phyloP scores from a whole-genome alignment of 2,888 invertebrate species.

The Hirtodrosophila alboralis region DNA sequence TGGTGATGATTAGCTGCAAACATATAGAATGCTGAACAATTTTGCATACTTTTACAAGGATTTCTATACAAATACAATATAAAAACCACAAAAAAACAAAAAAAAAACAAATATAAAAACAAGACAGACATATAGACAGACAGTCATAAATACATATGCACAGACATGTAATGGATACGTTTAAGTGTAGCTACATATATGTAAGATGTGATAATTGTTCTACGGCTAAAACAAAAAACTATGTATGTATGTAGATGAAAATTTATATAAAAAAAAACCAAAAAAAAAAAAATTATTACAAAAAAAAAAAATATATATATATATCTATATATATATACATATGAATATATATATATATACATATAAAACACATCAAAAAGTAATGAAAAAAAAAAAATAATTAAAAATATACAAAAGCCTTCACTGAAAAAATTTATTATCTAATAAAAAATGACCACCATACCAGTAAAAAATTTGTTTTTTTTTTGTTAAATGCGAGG shows the following conservation, averaged over 20 bases:
- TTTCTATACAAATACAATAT: constrained; percentile 30
- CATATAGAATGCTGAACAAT: background rate
- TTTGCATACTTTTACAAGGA: constrained; percentile 31
- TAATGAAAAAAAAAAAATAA: constrained; percentile 18
- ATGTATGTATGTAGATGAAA: constrained; percentile 63
- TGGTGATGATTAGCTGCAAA: no score
- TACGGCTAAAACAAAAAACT: constrained; percentile 66
- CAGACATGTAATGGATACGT: constrained; percentile 68
- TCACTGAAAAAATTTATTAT: constrained; percentile 39
- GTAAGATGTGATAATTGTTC: constrained; percentile 77
- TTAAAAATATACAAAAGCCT: constrained; percentile 41
- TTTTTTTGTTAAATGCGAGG: constrained; percentile 6
- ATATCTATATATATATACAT: background rate
- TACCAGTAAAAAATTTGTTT: constrained; percentile 39
- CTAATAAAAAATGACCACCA: constrained; percentile 59
- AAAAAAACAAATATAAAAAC: background rate
- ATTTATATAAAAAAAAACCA: constrained; percentile 54
- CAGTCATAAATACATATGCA: constrained; percentile 68
- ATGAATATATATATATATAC: constrained; percentile 24
- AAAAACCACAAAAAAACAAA: background rate
- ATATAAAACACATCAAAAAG: no score
- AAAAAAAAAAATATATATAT: constrained; percentile 7
- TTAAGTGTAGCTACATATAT: constrained; percentile 74
- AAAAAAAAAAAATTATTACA: constrained; percentile 18
- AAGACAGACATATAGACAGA: constrained; percentile 21